phyloP scores from a whole-genome alignment of 2,797 vertebrate species.

The Gephyroberyx darwinii region DNA sequence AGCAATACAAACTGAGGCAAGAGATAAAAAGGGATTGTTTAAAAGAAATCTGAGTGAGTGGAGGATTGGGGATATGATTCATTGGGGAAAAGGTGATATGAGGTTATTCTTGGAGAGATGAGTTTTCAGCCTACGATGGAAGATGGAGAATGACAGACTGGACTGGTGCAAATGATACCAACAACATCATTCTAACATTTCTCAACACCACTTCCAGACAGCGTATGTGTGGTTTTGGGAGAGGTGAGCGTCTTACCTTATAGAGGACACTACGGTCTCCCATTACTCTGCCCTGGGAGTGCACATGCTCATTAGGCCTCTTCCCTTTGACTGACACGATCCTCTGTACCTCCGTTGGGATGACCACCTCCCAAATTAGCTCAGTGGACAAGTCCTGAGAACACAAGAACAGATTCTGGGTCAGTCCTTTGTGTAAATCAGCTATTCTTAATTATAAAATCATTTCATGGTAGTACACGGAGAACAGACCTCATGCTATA shows the following conservation, averaged over 20 bases:
- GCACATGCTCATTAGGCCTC: conserved; percentile 92
- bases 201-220: not conserved
- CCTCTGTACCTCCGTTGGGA: conserved; percentile 89
- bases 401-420: conserved; percentile 16
- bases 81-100: conserved; percentile 43
- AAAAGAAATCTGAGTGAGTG: not conserved
- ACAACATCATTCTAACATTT: not conserved
- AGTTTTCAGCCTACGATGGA: conserved; percentile 24
- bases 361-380: conserved; percentile 91
- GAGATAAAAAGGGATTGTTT: too few relatives aligned
- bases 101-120: conserved; percentile 15
- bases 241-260: conserved; percentile 82
- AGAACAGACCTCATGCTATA: not conserved
- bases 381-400: conserved; percentile 91
- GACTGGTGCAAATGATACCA: not conserved
- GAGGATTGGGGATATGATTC: conserved; percentile 42
- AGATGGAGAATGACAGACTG: not conserved
- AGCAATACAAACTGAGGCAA: too few relatives aligned
- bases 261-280: conserved; percentile 98
- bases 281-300: conserved; percentile 98
- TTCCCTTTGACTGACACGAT: conserved; percentile 93
- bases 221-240: not conserved
- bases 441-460: not conserved
- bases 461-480: not conserved
- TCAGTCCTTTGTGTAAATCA: not conserved